Conservation (phyloP, 2,113 vertebrate species). For the Micromys minutus region DNA sequence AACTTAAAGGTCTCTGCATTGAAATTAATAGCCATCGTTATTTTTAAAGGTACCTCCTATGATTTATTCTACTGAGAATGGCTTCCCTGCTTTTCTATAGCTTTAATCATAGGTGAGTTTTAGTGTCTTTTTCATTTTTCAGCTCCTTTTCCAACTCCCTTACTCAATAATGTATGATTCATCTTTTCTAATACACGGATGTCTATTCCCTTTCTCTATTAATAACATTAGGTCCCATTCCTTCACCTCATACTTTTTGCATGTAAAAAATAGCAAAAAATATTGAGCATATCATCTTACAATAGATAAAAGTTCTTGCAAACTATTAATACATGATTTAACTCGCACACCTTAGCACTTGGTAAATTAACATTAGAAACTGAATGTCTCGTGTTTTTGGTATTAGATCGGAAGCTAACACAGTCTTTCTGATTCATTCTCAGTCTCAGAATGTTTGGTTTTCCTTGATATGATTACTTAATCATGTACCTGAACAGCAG, state of each 20-base stretch:
- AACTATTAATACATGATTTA: not conserved
- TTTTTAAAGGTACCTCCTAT: not conserved
- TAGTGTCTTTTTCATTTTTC: not conserved
- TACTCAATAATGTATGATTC: not conserved
- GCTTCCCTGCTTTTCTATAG: not conserved
- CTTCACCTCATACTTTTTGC: not conserved
- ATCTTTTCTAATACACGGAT: not conserved
- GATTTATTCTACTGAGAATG: not conserved
- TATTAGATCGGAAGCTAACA: slow-evolving; percentile 41
- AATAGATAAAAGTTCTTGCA: not conserved
- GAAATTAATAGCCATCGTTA: slow-evolving; percentile 30
- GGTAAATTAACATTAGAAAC: slow-evolving; percentile 13
- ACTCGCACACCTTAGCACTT: not conserved
- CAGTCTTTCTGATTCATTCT: not conserved
- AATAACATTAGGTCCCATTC: not conserved
- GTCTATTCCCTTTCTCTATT: not conserved
- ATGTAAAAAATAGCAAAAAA: slow-evolving; percentile 35
- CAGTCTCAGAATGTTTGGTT: not conserved
- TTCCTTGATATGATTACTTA: not conserved
- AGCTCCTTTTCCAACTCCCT: not conserved
- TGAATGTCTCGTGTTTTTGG: not conserved
- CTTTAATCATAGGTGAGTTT: slow-evolving; percentile 12
- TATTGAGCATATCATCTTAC: not conserved
- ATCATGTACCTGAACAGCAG: not conserved
- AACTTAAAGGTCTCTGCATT: not conserved